phyloP scores from a whole-genome alignment of 1,140 invertebrate species.

The Medauroidea extradentata region DNA sequence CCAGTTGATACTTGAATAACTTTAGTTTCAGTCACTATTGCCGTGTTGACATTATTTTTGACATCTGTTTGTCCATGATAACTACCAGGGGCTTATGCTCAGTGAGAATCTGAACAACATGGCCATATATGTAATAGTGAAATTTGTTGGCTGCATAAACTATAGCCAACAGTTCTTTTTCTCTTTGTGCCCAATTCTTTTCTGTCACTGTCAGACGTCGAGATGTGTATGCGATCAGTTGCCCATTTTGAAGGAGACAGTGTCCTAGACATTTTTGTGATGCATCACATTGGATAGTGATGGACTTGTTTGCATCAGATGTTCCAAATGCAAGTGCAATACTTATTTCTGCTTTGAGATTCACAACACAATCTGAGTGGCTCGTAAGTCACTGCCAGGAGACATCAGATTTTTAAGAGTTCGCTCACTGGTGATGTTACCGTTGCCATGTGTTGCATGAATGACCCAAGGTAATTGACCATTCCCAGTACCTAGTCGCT shows the following conservation, averaged over 20 bases:
- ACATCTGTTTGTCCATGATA: constrained; percentile 32
- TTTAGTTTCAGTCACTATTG: constrained; percentile 35
- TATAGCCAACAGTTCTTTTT: constrained; percentile 11
- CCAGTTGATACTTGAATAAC: constrained; percentile 31
- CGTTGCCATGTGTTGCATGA: constrained; percentile 36
- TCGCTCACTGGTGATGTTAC: constrained; percentile 24
- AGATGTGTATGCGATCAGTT: constrained; percentile 36
- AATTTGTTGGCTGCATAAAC: constrained; percentile 35
- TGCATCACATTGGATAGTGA: constrained; percentile 31
- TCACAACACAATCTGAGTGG: constrained; percentile 26
- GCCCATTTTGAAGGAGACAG: constrained; percentile 29
- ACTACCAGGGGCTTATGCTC: constrained; percentile 36
- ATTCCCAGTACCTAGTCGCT: constrained; percentile 32
- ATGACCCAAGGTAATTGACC: constrained; percentile 35
- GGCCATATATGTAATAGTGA: constrained; percentile 41
- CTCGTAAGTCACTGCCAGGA: constrained; percentile 19
- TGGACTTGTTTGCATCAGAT: constrained; percentile 27
- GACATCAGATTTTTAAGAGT: constrained; percentile 25
- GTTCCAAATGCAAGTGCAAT: constrained; percentile 25
- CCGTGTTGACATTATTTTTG: constrained; percentile 26
- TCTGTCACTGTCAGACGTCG: constrained; percentile 24
- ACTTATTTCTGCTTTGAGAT: constrained; percentile 27
- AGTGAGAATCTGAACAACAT: constrained; percentile 28
- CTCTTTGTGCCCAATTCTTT: constrained; percentile 8
- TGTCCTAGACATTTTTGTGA: constrained; percentile 34